Evolutionary conservation across 2,113 vertebrate species (phyloP), one percentile per base, ranked within the genome.

Genomic region (Paratilapia polleni): DNA sequence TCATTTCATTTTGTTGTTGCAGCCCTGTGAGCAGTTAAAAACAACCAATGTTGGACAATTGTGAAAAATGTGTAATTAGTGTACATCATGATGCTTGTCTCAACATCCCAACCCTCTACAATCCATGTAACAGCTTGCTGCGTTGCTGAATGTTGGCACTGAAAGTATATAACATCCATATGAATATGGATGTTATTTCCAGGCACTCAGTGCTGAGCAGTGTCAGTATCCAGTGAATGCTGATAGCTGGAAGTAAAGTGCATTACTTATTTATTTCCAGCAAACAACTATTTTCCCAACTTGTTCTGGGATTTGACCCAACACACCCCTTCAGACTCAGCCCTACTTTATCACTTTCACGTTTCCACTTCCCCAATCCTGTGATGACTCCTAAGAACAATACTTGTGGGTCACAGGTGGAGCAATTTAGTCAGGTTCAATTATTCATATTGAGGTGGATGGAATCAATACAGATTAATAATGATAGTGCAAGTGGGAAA

Each of bases 401-500:
- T 34, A 43, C 36, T 36, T 20, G 4, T 13, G 61, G 47, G 63
- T 80, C 61, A 84, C 41, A 56, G 77, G 62, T 82, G 56, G 87
- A 79, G 41, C 77, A n/a, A 74, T 63, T 87, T 64, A 77, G 17
- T 43, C 12, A 6, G 15, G 5, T 56, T 81, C 22, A 83, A 24
- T 75, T 81, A 66, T 88, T 88, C 66, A 70, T 73, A 84, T 59
- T 76, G 62, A 83, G 47, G 34, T 7, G 57, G 26, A 56, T 58
- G 10, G 19, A 77, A 77, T 91, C 79, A 41, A 88, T 80, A 49
- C 9, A 58, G 80, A 86, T 90, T 82, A 78, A 90, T 86, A 89
- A 83, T 89, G 80, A 89, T 26, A 82, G 28, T 38, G 57, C 75
- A 81, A 63, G 76, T 47, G 87, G 83, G 79, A 90, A 88, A 82